Evolutionary conservation across 2,113 vertebrate genomes (phyloP), one percentile per base, ranked within the genome.

Genomic region (Vanacampus margaritifer): DNA sequence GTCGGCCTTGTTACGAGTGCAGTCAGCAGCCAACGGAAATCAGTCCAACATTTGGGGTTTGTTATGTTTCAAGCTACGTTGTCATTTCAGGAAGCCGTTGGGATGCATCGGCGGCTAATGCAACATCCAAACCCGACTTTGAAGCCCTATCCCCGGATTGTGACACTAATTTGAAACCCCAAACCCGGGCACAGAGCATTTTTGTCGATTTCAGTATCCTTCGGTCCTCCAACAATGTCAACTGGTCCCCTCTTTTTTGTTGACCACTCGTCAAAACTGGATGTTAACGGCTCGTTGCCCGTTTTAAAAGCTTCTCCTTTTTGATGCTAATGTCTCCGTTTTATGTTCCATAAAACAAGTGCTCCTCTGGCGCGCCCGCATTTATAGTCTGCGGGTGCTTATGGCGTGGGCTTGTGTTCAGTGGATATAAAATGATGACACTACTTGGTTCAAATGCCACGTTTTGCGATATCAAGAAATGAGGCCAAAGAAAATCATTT

Each of bases 11-110:
- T 59, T 36, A 10, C 10, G 54, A 32, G 35, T 8, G 14, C 14
- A 19, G 69, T 43, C 57, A 43, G 70, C 39, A 86, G 67, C 73
- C 48, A 51, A 51, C 74, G 73, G 46, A 68, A 45, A 60, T 62
- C 79, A 81, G 74, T 69, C 77, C 28, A 53, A 53, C 67, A 50
- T 59, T 71, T 56, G 75, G 77, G 54, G 43, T 19, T 46, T 45
- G 65, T 32, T 54, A 19, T 60, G 65, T 61, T 75, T 79, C 61
- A 72, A 61, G 62, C 24, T 13, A 21, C 21, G 9, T 51, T 51
- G 21, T 23, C 48, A 11, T 51, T 51, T 51, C 21, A 23, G 21
- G 21, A 10, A 3, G 21, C 21, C 48, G n/a, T 10, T 23, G 19
- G 21, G 48, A 50, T 23, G 8, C n/a, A 46, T n/a, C n/a, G 48